Evolutionary conservation across 2,888 invertebrate genomes (phyloP), one percentile per base, ranked within the genome.

Genomic region (Rhagonycha fulva): DNA sequence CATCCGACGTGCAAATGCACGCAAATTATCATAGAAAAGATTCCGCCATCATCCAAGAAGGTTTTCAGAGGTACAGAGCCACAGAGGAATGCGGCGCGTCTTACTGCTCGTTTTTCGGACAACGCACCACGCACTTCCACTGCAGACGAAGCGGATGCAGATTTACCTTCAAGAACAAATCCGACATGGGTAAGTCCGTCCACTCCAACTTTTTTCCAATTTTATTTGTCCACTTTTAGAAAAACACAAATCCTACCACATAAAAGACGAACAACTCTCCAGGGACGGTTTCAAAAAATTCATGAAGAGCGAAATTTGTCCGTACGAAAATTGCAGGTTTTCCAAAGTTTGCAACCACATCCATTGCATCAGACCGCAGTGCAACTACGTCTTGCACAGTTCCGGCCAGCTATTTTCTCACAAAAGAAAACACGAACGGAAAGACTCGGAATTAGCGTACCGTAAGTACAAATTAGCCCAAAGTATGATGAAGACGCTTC

Each of bases 1-100:
- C 99, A 4, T 98, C 98, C 69, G 99, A 99, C 88, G 98, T 99
- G 4, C 98, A 99, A 89, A 98, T 98, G 98, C 99, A 99, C 88
- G 98, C 98, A 4, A 98, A 98, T 89, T 98, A 98, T 88, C 99
- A 99, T 88, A 93, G 98, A 74, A 99, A 99, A 87, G 98, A 98
- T 87, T 97, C 97, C 0, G 98, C 98, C 14, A 98, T 99, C 83
- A 96, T 98, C 74, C 97, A 98, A 85, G 98, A 98, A 87, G 99
- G 99, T 0, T 99, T 99, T 89, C 98, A 98, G 85, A 91, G 99
- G 82, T 98, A 96, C 89, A 91, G 98, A 14, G 98, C 98, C 0
- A 98, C 98, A 0, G 98, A 99, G 87, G 97, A 96, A 88, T 99
- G 98, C 88, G 94, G 95, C 9, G 95, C 96, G 2, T 93, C 94